Conservation (phyloP, 2,113 vertebrate genomes). For the Osmerus eperlanus region DNA sequence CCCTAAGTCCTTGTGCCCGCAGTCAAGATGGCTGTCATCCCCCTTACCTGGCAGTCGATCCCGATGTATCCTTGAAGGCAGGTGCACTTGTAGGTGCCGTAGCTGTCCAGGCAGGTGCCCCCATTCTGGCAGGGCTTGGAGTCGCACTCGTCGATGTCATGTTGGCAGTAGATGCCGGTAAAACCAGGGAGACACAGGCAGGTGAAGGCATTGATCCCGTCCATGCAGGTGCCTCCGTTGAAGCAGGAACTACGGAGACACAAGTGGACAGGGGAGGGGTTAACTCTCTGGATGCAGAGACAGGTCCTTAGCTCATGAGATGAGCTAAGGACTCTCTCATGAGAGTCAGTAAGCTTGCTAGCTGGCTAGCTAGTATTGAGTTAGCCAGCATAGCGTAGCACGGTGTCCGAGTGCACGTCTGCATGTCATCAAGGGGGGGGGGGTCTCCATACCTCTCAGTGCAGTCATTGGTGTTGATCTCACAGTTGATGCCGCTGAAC, state of each 20-base stretch:
- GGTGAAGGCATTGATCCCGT: constrained; percentile 93
- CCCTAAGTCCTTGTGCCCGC: not conserved
- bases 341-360: too few species aligned
- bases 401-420: not conserved
- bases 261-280: not conserved
- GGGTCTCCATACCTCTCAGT: constrained; percentile 84
- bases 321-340: not conserved
- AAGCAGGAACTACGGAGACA: constrained; percentile 86
- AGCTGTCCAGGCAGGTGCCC: constrained; percentile 92
- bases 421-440: not conserved
- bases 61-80: constrained; percentile 94
- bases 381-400: too few species aligned
- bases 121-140: constrained; percentile 92
- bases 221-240: constrained; percentile 90
- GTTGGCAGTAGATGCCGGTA: constrained; percentile 94
- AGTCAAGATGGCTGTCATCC: not conserved
- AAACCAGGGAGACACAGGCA: constrained; percentile 88
- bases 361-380: too few species aligned
- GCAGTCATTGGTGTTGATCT: constrained; percentile 95
- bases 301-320: not conserved
- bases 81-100: constrained; percentile 90
- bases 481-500: constrained; percentile 95
- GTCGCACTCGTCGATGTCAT: constrained; percentile 93
- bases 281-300: not conserved
- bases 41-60: constrained; percentile 88